Conservation (phyloP, 2,888 invertebrate species). For the Epinotia ramella region DNA sequence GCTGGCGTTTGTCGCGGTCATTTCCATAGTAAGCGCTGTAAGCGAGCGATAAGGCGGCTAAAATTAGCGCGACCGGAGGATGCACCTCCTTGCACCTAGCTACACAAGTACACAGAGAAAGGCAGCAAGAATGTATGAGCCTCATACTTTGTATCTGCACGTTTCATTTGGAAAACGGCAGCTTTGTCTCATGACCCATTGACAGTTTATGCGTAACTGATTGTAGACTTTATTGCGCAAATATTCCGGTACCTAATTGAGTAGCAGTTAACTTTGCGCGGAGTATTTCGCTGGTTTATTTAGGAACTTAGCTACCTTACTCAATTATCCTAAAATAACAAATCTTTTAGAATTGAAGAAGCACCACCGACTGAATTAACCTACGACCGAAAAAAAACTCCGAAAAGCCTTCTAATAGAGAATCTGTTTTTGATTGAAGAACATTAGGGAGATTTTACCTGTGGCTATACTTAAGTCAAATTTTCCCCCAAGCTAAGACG, state of each 20-base stretch:
- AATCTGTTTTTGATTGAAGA: background rate
- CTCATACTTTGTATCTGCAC: background rate
- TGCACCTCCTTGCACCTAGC: constrained; percentile 63
- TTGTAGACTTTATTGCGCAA: background rate
- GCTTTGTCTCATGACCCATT: constrained; percentile 9
- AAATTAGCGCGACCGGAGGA: constrained; percentile 77
- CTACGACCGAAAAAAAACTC: background rate
- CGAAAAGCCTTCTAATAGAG: background rate
- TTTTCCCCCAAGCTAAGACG: background rate
- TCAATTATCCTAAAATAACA: too few species aligned
- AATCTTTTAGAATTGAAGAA: background rate
- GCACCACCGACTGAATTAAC: background rate
- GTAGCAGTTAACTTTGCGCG: background rate
- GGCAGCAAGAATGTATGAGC: constrained; percentile 49
- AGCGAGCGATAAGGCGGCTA: constrained; percentile 82
- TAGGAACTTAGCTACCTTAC: too few species aligned
- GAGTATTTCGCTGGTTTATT: too few species aligned
- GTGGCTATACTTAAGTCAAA: background rate
- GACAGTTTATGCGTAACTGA: background rate
- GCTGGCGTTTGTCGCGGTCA: constrained; percentile 82
- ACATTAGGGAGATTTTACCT: background rate
- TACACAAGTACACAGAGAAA: constrained; percentile 64
- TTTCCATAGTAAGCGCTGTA: constrained; percentile 84
- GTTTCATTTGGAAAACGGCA: background rate
- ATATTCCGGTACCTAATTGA: background rate